Evolutionary conservation across 2,113 vertebrate species (phyloP).

Genomic region (Suricata suricatta): DNA sequence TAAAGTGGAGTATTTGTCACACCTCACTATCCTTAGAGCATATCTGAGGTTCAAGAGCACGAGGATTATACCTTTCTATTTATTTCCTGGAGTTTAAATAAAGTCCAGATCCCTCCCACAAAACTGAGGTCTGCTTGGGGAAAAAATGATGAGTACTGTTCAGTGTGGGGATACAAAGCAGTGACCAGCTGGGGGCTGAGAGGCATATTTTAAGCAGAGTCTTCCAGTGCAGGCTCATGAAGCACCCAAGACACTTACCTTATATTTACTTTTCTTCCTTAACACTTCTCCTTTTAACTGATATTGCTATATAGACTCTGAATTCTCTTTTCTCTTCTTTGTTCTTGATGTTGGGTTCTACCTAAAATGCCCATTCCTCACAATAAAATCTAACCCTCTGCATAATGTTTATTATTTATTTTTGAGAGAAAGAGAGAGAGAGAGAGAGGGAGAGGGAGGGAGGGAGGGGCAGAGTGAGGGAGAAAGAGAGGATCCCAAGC

Average conservation of each 20-base stretch:
- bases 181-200: neutral
- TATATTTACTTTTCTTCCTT: neutral
- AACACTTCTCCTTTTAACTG: neutral
- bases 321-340: neutral
- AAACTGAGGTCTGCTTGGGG: neutral
- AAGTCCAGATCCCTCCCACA: neutral
- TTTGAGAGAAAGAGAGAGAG: too few species aligned
- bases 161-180: neutral
- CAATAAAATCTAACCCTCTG: neutral
- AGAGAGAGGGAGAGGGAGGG: too few species aligned
- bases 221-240: neutral
- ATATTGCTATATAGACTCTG: neutral
- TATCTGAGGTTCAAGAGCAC: neutral
- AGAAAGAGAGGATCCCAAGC: too few species aligned
- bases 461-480: too few species aligned
- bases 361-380: constrained; percentile 12
- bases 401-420: neutral
- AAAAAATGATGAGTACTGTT: neutral
- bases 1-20: neutral
- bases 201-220: neutral
- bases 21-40: neutral
- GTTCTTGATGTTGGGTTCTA: neutral
- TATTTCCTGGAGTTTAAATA: neutral
- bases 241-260: neutral
- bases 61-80: neutral